Evolutionary conservation across 1,140 invertebrate genomes (phyloP), one percentile per base, ranked within the genome.

Genomic region (Saxidomus purpurata): DNA sequence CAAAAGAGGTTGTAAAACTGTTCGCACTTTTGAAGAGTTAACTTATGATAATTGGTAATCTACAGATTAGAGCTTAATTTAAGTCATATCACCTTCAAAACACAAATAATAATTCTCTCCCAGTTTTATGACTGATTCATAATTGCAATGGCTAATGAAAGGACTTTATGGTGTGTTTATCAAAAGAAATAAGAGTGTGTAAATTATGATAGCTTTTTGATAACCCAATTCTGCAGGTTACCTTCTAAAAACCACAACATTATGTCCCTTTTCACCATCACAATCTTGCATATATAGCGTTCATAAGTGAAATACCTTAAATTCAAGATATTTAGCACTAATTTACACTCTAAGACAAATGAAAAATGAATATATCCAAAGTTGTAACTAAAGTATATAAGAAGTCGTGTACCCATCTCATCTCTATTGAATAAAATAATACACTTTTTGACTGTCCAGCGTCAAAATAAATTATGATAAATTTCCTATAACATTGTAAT

Each of bases 141-240:
- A 79, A 79, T 49, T 79, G 6, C 36, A 52, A 49, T 15, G n/a
- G 49, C n/a, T 79, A 47, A 79, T 79, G 3, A 79, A 79, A 25
- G 40, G 8, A 3, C 1, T 31, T 79, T 79, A 31, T 52, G 28
- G 49, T 38, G 25, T 79, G 25, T 47, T 43, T 76, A 76, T 76
- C 71, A 76, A 76, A 79, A 13, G 28, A 52, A 38, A 71, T 38
- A 19, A 19, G 1, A 13, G 34, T 38, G 9, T 28, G 13, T 28
- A 71, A 71, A 38, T 71, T 71, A 38, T 19, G 11, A 38, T 71
- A n/a, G 55, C 55, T 59, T 43, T 59, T 59, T 59, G 19, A 59
- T 59, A 59, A 9, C 19, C 22, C 25, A 59, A 59, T 6, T 6
- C 4, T 4, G 19, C 22, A 4, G 4, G 55, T n/a, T 4, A 59